These are phyloP conservation scores for Ectropis grisescens DNA, from an alignment of 1,140 invertebrate genomes.

Conservation along the genomic window DNA sequence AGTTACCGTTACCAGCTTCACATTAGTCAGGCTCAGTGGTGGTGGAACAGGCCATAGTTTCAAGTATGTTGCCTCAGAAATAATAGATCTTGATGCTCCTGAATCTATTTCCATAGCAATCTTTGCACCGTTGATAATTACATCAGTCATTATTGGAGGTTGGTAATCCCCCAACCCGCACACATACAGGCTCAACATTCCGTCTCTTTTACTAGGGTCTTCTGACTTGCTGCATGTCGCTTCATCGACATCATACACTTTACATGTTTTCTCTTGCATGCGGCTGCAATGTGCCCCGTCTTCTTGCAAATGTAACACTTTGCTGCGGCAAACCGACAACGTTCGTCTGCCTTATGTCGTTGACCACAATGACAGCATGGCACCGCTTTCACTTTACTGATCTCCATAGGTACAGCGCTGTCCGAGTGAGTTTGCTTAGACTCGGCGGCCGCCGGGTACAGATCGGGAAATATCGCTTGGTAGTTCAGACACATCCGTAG, in stretches of 20 bases:
- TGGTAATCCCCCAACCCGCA: conserved; percentile 5
- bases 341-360: conserved; percentile 9
- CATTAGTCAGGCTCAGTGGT: conserved; percentile 3
- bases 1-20: conserved; percentile 15
- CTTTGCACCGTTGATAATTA: conserved; percentile 6
- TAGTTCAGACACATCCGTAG: conserved; percentile 16
- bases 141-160: conserved; percentile 7
- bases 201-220: conserved; percentile 1
- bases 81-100: conserved; percentile 12
- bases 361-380: conserved; percentile 14
- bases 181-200: conserved; percentile 12
- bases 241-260: conserved; percentile 8
- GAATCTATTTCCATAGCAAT: conserved; percentile 13
- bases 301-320: conserved; percentile 17
- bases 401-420: conserved; percentile 14
- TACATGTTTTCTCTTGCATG: conserved; percentile 10
- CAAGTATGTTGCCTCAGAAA: conserved; percentile 10
- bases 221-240: neutral
- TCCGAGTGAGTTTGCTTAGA: conserved; percentile 13
- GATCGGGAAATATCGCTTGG: conserved; percentile 15
- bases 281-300: conserved; percentile 15
- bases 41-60: conserved; percentile 7
- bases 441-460: conserved; percentile 12
- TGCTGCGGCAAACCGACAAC: conserved; percentile 15
- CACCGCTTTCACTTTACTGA: conserved; percentile 13